These are phyloP conservation scores for Baccha elongata DNA, from an alignment of 2,888 invertebrate genomes.

Conservation along the genomic window DNA sequence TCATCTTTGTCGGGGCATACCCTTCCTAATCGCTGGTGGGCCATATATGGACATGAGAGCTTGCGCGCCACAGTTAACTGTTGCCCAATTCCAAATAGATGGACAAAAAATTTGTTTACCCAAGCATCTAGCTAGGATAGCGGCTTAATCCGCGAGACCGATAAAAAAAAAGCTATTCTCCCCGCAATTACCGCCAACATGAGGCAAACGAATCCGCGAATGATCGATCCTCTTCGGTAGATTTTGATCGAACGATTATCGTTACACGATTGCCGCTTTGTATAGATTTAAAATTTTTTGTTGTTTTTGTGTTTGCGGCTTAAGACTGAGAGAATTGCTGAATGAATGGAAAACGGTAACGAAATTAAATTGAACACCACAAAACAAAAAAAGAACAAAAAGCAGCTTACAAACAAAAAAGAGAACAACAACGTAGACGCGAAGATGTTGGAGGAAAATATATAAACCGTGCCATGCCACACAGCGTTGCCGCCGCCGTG, in stretches of 20 bases:
- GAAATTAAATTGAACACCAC: constrained; percentile 44
- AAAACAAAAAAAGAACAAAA: constrained; percentile 2
- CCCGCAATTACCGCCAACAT: constrained; percentile 1
- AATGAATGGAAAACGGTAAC: constrained; percentile 69
- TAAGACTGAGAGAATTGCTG: constrained; percentile 1
- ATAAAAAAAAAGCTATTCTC: constrained; percentile 6
- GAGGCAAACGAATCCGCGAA: constrained; percentile 55
- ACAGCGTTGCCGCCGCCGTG: not conserved
- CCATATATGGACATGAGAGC: constrained; percentile 57
- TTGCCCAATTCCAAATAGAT: constrained; percentile 53
- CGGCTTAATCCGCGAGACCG: constrained; percentile 47
- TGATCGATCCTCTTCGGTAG: constrained; percentile 70
- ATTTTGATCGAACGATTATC: constrained; percentile 73
- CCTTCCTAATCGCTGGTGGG: constrained; percentile 26
- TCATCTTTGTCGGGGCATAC: not conserved
- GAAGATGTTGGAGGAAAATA: not conserved
- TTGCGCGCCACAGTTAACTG: constrained; percentile 13
- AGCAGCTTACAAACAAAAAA: not conserved
- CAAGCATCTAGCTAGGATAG: constrained; percentile 16
- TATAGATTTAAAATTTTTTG: constrained; percentile 41
- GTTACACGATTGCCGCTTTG: constrained; percentile 72
- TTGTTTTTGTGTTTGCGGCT: constrained; percentile 11
- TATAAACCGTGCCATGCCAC: constrained; percentile 21
- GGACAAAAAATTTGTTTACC: constrained; percentile 36
- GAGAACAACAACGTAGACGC: not conserved